Evolutionary conservation across 2,797 vertebrate species (phyloP), one percentile per base, ranked within the genome.

Genomic region (Sebastes trivittatus): DNA sequence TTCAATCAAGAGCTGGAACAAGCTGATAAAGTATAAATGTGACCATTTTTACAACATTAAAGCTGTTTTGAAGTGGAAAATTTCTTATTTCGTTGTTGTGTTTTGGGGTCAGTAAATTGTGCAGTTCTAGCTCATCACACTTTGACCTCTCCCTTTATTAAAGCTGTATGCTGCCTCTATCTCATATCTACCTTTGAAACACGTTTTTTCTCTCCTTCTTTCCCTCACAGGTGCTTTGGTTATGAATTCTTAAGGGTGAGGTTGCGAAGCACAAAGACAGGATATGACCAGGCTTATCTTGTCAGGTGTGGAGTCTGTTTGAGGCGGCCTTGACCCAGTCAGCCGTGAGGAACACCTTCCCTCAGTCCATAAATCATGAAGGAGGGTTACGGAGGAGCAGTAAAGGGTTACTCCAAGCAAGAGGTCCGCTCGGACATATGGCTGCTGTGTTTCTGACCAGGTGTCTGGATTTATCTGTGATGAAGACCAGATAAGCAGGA

Each of bases 221-320:
- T 30, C 59, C 36, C 59, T 76, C 46, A 18, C 87, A 81, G 80
- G 79, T 82, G 75, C 56, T 59, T 36, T 72, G 54, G 34, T 78
- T 73, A 36, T 62, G 65, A 81, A 66, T 82, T 77, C 14, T 29
- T 75, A 20, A 62, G 11, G 70, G 36, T 38, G 65, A 86, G 38
- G 71, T 73, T 63, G 34, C 4, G 16, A 52, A 80, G 72, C 70
- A 64, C 63, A 77, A 69, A 91, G 78, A 76, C 72, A 75, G 81
- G 83, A 88, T 88, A 84, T 72, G 38, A 68, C 52, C 36, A 27
- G 62, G 73, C 80, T 93, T 94, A 94, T 91, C 89, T 93, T 77
- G 77, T 90, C 91, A 91, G 85, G 83, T 88, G 75, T 66, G 72
- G 72, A 78, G 82, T 83, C 72, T 75, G 84, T 88, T 80, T 85